A percentile compares a stretch with the other conserved stretches of the same genome.
Evolutionary conservation across 2,888 invertebrate species (phyloP).

Genomic region (Cheilosia grossa): DNA sequence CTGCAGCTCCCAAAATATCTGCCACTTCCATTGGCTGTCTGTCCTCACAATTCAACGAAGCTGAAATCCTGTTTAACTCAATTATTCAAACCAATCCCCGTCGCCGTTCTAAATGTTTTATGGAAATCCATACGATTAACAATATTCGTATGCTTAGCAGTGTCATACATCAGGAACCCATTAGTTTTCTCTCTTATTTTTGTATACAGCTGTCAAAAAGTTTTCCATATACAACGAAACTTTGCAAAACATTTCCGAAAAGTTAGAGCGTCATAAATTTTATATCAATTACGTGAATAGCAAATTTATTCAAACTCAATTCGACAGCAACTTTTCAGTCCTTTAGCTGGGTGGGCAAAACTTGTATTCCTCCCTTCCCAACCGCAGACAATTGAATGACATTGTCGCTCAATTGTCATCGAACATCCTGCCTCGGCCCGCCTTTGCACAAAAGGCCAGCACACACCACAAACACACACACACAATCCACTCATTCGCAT

Average conservation of each 20-base stretch:
- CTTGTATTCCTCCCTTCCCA: neutral
- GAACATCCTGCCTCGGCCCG: neutral
- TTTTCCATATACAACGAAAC: neutral
- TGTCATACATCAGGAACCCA: constrained; percentile 1
- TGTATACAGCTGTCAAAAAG: constrained; percentile 3
- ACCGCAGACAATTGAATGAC: constrained; percentile 31
- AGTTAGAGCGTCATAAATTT: constrained; percentile 30
- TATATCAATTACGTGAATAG: constrained; percentile 51
- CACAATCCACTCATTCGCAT: constrained; percentile 33
- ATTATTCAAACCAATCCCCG: neutral
- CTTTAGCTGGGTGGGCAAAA: neutral
- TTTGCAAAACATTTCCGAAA: constrained; percentile 24
- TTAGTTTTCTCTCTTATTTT: neutral
- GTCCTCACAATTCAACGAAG: no score
- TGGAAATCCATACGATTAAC: neutral
- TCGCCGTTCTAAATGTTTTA: neutral
- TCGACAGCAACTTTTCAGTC: constrained; percentile 19
- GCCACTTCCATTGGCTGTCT: no score
- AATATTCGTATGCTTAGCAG: neutral
- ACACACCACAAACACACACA: constrained; percentile 12
- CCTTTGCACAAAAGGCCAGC: neutral
- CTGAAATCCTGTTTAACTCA: neutral
- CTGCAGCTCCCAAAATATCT: no score
- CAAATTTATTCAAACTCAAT: constrained; percentile 50
- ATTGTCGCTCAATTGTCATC: constrained; percentile 51